Evolutionary conservation across 1,140 invertebrate species (phyloP), one percentile per base, ranked within the genome.

Genomic region (Neodiprion virginianus): DNA sequence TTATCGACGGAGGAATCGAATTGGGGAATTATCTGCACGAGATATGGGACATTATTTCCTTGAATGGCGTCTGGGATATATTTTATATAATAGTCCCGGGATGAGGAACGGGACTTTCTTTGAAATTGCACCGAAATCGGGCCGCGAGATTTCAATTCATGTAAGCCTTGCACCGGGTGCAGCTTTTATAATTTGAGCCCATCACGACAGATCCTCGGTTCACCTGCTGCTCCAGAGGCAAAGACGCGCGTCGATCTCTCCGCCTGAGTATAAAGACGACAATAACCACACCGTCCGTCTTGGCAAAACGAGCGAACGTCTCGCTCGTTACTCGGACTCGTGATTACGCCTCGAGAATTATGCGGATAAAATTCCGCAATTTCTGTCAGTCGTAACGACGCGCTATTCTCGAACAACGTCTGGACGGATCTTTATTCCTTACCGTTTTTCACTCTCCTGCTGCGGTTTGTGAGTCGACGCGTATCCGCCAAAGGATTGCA

Each of bases 21-120:
- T 80, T 81, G 79, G 82, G 78, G 84, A 82, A 86, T 85, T 84
- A 84, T 78, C 74, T 76, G 78, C 78, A 72, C 72, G 67, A 47
- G 70, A 8, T 68, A 75, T 72, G 76, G 75, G 75, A 82, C 78
- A 80, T 84, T 76, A 81, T 80, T 84, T 81, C 75, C 70, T 74
- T 69, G 74, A 65, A 78, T 67, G 17, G 67, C 17, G 48, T 71
- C 70, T 50, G 48, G 48, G 48, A 40, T 14, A 40, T 50, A 17
- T 47, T 71, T 50, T 48, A 17, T 61, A 61, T 61, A 61, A 61
- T 61, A 17, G 11, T 61, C n/a, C n/a, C 53, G 53, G n/a, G 53
- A 61, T 17, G 11, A 9, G 53, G 7, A 61, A 61, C 53, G 53
- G 53, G 11, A 61, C 53, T 61, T 61, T 61, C 53, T 61, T 61